phyloP scores from a whole-genome alignment of 2,888 invertebrate genomes.

The Rhabditoides inermis region DNA sequence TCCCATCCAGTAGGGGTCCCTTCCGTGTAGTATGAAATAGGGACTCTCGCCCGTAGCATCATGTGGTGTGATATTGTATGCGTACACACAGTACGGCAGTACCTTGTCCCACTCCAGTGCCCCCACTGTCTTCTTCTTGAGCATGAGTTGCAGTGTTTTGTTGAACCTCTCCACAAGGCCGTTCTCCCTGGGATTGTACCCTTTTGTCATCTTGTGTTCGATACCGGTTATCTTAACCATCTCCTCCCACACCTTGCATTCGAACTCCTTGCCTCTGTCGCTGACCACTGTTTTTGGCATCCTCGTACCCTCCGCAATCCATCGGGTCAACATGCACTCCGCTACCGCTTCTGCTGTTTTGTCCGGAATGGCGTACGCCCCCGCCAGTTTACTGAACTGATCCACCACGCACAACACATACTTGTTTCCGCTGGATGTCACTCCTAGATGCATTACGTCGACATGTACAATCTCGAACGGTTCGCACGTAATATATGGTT shows the following conservation, averaged over 20 bases:
- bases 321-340: constrained; percentile 7
- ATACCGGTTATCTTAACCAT: constrained; percentile 8
- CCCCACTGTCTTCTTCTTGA: constrained; percentile 9
- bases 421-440: constrained; percentile 4
- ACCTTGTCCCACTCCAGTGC: constrained; percentile 17
- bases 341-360: constrained; percentile 14
- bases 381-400: constrained; percentile 12
- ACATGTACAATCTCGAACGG: constrained; percentile 15
- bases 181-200: constrained; percentile 21
- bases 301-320: constrained; percentile 12
- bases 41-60: constrained; percentile 14
- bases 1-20: constrained; percentile 5
- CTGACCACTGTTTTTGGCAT: constrained; percentile 8
- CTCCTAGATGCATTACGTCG: constrained; percentile 14
- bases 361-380: constrained; percentile 9
- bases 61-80: constrained; percentile 18
- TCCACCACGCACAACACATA: constrained; percentile 14
- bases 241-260: constrained; percentile 6
- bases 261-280: constrained; percentile 15
- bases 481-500: constrained; percentile 1
- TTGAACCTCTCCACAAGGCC: constrained; percentile 19
- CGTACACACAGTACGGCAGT: constrained; percentile 14
- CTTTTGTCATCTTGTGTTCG: constrained; percentile 6
- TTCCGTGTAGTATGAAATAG: constrained; percentile 10
- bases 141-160: constrained; percentile 8